A percentile compares a stretch with the other conserved stretches of the same genome.
Conservation (phyloP, 2,888 invertebrate genomes). For the Ornithoptera priamus region DNA sequence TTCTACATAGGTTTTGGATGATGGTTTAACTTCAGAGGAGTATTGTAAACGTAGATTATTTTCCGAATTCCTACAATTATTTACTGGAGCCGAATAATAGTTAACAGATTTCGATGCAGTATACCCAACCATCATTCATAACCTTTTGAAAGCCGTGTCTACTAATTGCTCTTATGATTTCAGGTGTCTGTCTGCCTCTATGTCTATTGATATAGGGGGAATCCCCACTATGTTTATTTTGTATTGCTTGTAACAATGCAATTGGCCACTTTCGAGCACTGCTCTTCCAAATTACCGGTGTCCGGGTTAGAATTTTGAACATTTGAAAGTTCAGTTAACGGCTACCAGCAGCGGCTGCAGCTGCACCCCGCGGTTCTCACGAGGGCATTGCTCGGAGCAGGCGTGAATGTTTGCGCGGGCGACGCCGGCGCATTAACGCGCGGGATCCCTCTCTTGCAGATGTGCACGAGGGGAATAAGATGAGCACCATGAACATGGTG, state of each 20-base stretch:
- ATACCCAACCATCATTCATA: slow-evolving; percentile 18
- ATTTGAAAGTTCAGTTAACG: no score
- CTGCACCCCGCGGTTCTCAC: no score
- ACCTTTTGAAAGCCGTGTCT: slow-evolving; percentile 32
- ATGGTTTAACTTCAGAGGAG: slow-evolving; percentile 6
- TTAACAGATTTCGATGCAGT: not conserved
- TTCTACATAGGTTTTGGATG: slow-evolving; percentile 23
- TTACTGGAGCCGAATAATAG: no score
- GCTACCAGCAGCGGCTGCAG: not conserved
- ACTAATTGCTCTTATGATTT: slow-evolving; percentile 61
- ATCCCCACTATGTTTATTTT: slow-evolving; percentile 51
- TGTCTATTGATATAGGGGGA: slow-evolving; percentile 44
- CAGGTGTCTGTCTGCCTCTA: slow-evolving; percentile 62
- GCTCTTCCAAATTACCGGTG: slow-evolving; percentile 55
- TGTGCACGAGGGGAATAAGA: slow-evolving; percentile 87
- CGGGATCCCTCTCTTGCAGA: slow-evolving; percentile 83
- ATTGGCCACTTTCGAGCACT: slow-evolving; percentile 73
- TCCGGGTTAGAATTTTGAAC: not conserved
- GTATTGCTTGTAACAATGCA: slow-evolving; percentile 32
- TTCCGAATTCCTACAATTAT: no score
- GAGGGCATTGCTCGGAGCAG: slow-evolving; percentile 66
- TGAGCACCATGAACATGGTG: slow-evolving; percentile 95
- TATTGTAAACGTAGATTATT: no score
- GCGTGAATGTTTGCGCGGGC: slow-evolving; percentile 55
- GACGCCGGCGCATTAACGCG: slow-evolving; percentile 77